A percentile compares a stretch with the other conserved stretches of the same genome.
Evolutionary conservation across 2,888 invertebrate genomes (phyloP).

Genomic region (Zaprionus obscuricornis): DNA sequence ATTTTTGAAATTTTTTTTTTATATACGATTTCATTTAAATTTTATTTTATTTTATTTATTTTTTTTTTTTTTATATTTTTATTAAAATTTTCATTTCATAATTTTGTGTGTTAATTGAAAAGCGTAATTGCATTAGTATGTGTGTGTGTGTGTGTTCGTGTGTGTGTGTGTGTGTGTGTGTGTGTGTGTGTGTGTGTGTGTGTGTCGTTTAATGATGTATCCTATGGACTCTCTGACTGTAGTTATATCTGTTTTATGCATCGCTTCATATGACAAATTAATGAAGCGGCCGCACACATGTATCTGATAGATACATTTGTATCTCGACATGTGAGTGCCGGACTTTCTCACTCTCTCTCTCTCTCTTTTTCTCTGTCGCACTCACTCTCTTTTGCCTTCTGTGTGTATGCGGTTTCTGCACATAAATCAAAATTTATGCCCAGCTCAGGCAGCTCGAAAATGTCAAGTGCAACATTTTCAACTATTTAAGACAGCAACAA

Average conservation of each 20-base stretch:
- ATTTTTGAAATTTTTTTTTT: neutral
- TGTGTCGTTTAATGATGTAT: slow-evolving; percentile 51
- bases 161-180: slow-evolving; percentile 9
- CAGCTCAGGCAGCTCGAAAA: slow-evolving; percentile 42
- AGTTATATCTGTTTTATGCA: slow-evolving; percentile 51
- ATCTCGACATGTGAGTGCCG: neutral
- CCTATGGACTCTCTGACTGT: slow-evolving; percentile 23
- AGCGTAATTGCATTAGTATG: slow-evolving; percentile 28
- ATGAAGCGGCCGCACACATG: slow-evolving; percentile 57
- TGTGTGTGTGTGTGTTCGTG: slow-evolving; percentile 7
- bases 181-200: slow-evolving; percentile 1
- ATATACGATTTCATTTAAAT: slow-evolving; percentile 3
- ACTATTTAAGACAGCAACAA: slow-evolving; percentile 46
- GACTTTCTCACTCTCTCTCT: no score
- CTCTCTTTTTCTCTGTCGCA: no score
- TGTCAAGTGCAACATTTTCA: slow-evolving; percentile 54
- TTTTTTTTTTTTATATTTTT: neutral
- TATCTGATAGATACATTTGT: slow-evolving; percentile 41
- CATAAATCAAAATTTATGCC: slow-evolving; percentile 68
- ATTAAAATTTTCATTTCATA: slow-evolving; percentile 32
- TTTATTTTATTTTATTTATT: neutral
- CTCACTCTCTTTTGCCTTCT: no score
- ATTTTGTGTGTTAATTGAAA: slow-evolving; percentile 64
- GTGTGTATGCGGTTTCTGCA: slow-evolving; percentile 12
- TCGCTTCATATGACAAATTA: slow-evolving; percentile 72